Evolutionary conservation across 2,888 invertebrate species (phyloP).

Genomic region (Drosophila phalerata): DNA sequence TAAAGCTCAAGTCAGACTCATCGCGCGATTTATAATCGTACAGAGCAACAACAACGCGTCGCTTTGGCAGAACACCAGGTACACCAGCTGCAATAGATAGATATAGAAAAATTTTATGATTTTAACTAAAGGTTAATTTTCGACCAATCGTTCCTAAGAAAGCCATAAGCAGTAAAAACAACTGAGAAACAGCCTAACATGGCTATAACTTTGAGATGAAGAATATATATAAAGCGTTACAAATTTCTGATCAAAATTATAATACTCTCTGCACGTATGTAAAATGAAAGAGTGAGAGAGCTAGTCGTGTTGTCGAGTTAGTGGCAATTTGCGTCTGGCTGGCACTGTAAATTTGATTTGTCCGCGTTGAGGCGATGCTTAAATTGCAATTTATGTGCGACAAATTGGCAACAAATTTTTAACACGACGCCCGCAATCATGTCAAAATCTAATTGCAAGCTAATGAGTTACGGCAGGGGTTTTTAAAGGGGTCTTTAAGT

Average conservation of each 20-base stretch:
- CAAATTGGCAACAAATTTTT: conserved; percentile 66
- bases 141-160: too few relatives aligned
- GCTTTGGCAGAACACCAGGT: conserved; percentile 86
- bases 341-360: conserved; percentile 72
- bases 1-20: conserved; percentile 97
- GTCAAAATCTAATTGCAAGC: conserved; percentile 67
- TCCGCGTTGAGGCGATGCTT: conserved; percentile 37
- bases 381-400: conserved; percentile 76
- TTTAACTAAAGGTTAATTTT: too few relatives aligned
- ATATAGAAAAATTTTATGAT: too few relatives aligned
- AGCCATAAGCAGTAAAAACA: too few relatives aligned
- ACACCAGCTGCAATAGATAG: conserved; percentile 74
- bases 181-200: too few relatives aligned
- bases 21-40: conserved; percentile 98
- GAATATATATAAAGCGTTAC: neutral
- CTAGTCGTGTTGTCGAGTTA: conserved; percentile 25
- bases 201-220: too few relatives aligned
- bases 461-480: conserved; percentile 57
- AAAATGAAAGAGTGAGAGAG: conserved; percentile 19
- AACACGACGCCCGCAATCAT: conserved; percentile 39
- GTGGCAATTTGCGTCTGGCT: conserved; percentile 61
- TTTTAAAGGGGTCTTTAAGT: neutral
- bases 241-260: neutral
- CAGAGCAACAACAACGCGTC: conserved; percentile 94
- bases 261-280: neutral